These are phyloP conservation scores for Xenopus tropicalis DNA, from an alignment of 2,113 vertebrate species.

Conservation along the genomic window UCB_Xtro_10.0 CM004444.2:48354501-48355000, in stretches of 20 bases:
- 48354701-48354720: constrained; percentile 19
- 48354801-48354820: constrained; percentile 1
- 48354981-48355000: too few relatives aligned
- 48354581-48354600: constrained; percentile 3
- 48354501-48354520: too few relatives aligned
- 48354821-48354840: constrained; percentile 8
- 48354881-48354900: too few relatives aligned
- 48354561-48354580: constrained; percentile 13
- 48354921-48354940: too few relatives aligned
- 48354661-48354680: constrained; percentile 36
- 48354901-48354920: too few relatives aligned
- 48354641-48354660: constrained; percentile 32
- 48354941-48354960: too few relatives aligned
- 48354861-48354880: background rate
- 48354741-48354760: constrained; percentile 3
- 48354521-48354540: too few relatives aligned
- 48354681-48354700: constrained; percentile 36
- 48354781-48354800: background rate
- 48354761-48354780: constrained; percentile 4
- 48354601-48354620: constrained; percentile 16
- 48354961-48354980: too few relatives aligned
- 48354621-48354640: constrained; percentile 41
- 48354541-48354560: background rate
- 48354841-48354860: background rate
- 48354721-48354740: constrained; percentile 1